phyloP scores from a whole-genome alignment of 2,113 vertebrate species.

The Charadrius vociferus region DNA sequence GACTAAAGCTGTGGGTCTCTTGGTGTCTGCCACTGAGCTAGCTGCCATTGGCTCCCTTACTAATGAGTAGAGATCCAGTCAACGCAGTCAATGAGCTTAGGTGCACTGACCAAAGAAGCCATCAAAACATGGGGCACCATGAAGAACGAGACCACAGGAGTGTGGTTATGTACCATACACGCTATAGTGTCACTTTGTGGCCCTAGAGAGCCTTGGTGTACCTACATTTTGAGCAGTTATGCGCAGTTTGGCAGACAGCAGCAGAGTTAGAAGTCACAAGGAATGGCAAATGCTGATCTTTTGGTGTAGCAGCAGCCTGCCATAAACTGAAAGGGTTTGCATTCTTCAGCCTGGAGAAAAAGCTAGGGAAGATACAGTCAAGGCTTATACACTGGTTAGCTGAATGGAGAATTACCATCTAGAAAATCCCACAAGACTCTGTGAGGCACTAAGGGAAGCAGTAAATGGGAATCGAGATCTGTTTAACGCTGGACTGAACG shows the following conservation, averaged over 20 bases:
- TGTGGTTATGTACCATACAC: rapidly evolving
- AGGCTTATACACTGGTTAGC: too few relatives aligned
- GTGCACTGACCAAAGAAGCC: background rate
- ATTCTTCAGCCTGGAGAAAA: background rate
- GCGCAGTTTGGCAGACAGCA: background rate
- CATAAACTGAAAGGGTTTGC: background rate
- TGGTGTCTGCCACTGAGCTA: background rate
- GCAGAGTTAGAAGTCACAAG: background rate
- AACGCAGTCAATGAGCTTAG: background rate
- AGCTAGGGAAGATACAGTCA: background rate
- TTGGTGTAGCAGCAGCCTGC: background rate
- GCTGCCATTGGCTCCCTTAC: background rate
- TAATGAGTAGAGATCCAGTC: too few relatives aligned
- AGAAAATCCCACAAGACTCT: background rate
- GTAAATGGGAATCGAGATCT: background rate
- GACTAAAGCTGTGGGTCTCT: background rate
- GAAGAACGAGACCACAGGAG: background rate
- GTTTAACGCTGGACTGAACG: background rate
- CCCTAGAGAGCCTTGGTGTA: background rate
- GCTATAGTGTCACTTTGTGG: background rate
- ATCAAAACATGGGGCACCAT: background rate
- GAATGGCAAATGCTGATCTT: rapidly evolving
- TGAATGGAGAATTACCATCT: background rate
- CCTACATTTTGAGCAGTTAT: background rate
- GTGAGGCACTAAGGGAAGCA: background rate